These are phyloP conservation scores for Neoaliturus tenellus DNA, from an alignment of 2,888 invertebrate species.

Conservation along the genomic window DNA sequence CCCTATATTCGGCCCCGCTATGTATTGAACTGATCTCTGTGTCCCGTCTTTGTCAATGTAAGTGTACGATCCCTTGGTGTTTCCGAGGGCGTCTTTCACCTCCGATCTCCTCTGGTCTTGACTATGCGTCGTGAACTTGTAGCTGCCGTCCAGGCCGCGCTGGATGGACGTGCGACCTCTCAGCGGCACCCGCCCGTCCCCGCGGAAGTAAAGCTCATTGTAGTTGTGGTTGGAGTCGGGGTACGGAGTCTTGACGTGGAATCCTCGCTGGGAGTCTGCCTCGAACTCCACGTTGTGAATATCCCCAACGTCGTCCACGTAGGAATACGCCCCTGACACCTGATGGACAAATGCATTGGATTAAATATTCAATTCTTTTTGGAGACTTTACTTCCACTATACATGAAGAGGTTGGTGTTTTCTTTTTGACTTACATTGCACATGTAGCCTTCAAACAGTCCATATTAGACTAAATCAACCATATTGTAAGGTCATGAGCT, in stretches of 20 bases:
- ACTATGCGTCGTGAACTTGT: conserved; percentile 84
- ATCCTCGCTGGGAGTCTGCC: conserved; percentile 85
- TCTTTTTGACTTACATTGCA: too few species aligned
- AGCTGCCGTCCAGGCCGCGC: conserved; percentile 83
- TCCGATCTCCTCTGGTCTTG: conserved; percentile 86
- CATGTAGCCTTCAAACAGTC: too few species aligned
- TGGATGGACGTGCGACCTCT: conserved; percentile 84
- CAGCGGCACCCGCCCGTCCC: conserved; percentile 72
- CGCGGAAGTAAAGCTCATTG: conserved; percentile 76
- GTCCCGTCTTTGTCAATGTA: conserved; percentile 87
- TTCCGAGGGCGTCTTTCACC: conserved; percentile 82
- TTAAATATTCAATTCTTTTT: too few species aligned
- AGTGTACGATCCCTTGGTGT: conserved; percentile 86
- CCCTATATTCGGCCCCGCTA: conserved; percentile 86
- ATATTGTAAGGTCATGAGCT: too few species aligned
- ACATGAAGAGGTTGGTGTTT: too few species aligned
- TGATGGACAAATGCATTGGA: conserved; percentile 64
- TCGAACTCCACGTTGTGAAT: conserved; percentile 85
- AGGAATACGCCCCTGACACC: conserved; percentile 81
- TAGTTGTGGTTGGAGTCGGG: conserved; percentile 76
- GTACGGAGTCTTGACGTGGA: conserved; percentile 82
- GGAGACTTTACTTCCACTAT: too few species aligned
- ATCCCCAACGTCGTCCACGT: conserved; percentile 85
- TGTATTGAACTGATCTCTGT: conserved; percentile 85
- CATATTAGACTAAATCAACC: too few species aligned